phyloP scores from a whole-genome alignment of 2,888 invertebrate genomes.

The Spialia ferax region DNA sequence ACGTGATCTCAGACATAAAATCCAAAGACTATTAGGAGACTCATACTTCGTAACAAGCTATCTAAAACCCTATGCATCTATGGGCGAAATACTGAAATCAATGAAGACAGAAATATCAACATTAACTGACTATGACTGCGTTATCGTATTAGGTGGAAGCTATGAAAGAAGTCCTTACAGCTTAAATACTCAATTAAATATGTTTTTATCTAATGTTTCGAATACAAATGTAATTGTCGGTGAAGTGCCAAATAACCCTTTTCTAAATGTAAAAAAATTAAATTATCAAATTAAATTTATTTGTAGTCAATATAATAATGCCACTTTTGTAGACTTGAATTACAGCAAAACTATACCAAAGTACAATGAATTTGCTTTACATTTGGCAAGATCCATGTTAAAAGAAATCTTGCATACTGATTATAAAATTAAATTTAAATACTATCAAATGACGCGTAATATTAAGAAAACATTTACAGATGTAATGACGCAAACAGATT shows the following conservation, averaged over 20 bases:
- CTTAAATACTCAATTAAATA: not conserved
- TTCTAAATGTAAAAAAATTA: not conserved
- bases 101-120: not conserved
- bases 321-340: not conserved
- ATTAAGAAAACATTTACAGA: not conserved
- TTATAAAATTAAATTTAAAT: not conserved
- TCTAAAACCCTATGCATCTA: not conserved
- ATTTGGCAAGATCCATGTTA: not conserved
- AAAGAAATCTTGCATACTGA: not conserved
- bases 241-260: not conserved
- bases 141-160: not conserved
- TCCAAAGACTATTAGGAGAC: not conserved
- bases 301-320: not conserved
- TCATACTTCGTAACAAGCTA: not conserved
- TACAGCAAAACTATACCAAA: not conserved
- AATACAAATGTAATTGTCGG: not conserved
- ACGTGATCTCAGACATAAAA: not conserved
- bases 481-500: not conserved
- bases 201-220: not conserved
- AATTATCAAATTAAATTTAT: constrained; percentile 1
- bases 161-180: not conserved
- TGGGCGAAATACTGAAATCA: not conserved
- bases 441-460: not conserved
- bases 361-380: not conserved
- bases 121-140: not conserved